Percentiles rank a stretch among this genome's conserved stretches.
Evolutionary conservation across 1,140 invertebrate genomes (phyloP).

Genomic region (Drosophila murphyi): DNA sequence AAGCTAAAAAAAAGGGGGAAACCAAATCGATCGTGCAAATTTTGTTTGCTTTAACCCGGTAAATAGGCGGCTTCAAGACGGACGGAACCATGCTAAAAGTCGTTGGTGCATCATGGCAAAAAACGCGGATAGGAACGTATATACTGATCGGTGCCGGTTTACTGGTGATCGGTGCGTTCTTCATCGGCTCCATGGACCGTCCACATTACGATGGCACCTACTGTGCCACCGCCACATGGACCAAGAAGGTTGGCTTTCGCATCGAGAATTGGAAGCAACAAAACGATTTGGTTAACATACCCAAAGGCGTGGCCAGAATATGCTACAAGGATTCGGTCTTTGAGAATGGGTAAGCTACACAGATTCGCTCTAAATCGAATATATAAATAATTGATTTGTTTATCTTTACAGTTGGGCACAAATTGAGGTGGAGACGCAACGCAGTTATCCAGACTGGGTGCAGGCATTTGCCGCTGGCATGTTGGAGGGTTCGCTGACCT

Average conservation of each 20-base stretch:
- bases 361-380: not conserved
- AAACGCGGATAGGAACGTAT: conserved; percentile 90
- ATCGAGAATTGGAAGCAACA: conserved; percentile 92
- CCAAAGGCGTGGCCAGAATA: conserved; percentile 88
- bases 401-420: conserved; percentile 89
- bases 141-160: conserved; percentile 88
- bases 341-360: conserved; percentile 87
- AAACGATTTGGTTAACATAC: conserved; percentile 88
- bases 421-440: conserved; percentile 91
- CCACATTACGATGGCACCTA: conserved; percentile 89
- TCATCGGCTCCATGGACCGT: conserved; percentile 88
- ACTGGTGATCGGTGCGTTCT: conserved; percentile 88
- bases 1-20: not conserved
- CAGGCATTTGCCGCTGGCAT: conserved; percentile 96
- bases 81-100: conserved; percentile 89
- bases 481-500: conserved; percentile 93
- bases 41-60: not conserved
- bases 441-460: conserved; percentile 89
- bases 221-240: conserved; percentile 89
- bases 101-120: conserved; percentile 91
- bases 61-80: conserved; percentile 65
- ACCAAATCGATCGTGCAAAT: not conserved
- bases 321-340: conserved; percentile 89
- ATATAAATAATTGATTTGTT: not conserved
- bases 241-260: conserved; percentile 87